Evolutionary conservation across 2,797 vertebrate species (phyloP), one percentile per base, ranked within the genome.

Genomic region (Uromys caudimaculatus): DNA sequence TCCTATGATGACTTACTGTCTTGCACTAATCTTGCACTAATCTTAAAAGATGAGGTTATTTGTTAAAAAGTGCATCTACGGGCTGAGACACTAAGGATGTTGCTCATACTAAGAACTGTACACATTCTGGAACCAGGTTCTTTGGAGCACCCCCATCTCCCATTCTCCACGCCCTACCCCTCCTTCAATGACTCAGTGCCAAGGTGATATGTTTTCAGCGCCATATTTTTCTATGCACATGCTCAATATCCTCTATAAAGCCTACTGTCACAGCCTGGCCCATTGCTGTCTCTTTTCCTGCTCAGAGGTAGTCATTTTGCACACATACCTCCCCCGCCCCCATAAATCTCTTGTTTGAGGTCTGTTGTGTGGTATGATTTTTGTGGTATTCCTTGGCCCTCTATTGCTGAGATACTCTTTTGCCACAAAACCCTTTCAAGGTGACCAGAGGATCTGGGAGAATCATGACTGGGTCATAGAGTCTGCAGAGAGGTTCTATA

Each of bases 121-220:
- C 41, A 27, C 23, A 27, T 44, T 44, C 73, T 11, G 0, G 38
- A 73, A 41, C 21, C 38, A 41, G n/a, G 67, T 21, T n/a, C 16
- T n/a, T 38, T 21, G 38, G 71, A 41, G 19, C 23, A 27, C 23
- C 73, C 64, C 41, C 41, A 14, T 47, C 41, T 27, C 41, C n/a
- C 41, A 75, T 27, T 73, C 71, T 38, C 19, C 71, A 24, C 0
- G 2, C 41, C 73, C 41, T 76, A 27, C 41, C 41, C 23, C 73
- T 29, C 73, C 73, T 47, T 75, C 41, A 47, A 3, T 0, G 1
- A 47, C 73, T 47, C 23, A 27, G 73, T 44, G 27, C 58, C 82
- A 47, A 12, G 0, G 2, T 6, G 29, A 23, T 27, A 23, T 0
- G 2, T 3, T 21, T 84, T 19, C 47, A 21, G 27, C 0, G 1